A percentile compares a stretch with the other conserved stretches of the same genome.
Evolutionary conservation across 2,888 invertebrate genomes (phyloP).

Genomic region (Cataglyphis albicans): DNA sequence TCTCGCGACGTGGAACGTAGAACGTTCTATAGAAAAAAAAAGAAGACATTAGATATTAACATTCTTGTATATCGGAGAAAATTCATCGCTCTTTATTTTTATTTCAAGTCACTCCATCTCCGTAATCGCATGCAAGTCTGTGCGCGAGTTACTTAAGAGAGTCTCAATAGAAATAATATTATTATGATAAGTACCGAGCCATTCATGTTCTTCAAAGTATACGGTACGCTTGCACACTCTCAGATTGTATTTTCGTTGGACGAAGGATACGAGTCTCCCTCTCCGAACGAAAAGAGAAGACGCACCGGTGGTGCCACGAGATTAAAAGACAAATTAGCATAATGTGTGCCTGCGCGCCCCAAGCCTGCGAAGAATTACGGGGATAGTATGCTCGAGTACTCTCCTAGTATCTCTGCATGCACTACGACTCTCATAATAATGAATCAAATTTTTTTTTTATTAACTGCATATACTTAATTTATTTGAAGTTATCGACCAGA

Average conservation of each 20-base stretch:
- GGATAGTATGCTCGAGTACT: conserved; percentile 60
- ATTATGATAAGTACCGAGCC: conserved; percentile 36
- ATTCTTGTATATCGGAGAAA: background rate
- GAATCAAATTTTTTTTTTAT: conserved; percentile 45
- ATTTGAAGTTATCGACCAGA: background rate
- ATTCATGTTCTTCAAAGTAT: conserved; percentile 62
- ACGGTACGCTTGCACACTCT: conserved; percentile 68
- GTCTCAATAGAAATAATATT: conserved; percentile 24
- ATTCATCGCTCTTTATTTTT: conserved; percentile 13
- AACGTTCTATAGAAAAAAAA: background rate
- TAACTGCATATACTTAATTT: background rate
- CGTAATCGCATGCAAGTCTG: background rate
- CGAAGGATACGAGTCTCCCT: conserved; percentile 48
- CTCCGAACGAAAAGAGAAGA: conserved; percentile 55
- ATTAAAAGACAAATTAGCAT: conserved; percentile 85
- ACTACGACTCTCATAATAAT: conserved; percentile 47
- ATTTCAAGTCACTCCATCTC: background rate
- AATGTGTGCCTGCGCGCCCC: conserved; percentile 79
- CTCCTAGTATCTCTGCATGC: conserved; percentile 59
- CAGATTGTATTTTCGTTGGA: conserved; percentile 65
- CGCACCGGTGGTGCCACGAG: conserved; percentile 77
- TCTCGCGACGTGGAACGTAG: background rate
- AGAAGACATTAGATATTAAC: background rate
- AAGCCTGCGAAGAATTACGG: conserved; percentile 56
- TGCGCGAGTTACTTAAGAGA: conserved; percentile 2